These are phyloP conservation scores for Notothenia rossii DNA, from an alignment of 2,113 vertebrate species.

Conservation along the genomic window DNA sequence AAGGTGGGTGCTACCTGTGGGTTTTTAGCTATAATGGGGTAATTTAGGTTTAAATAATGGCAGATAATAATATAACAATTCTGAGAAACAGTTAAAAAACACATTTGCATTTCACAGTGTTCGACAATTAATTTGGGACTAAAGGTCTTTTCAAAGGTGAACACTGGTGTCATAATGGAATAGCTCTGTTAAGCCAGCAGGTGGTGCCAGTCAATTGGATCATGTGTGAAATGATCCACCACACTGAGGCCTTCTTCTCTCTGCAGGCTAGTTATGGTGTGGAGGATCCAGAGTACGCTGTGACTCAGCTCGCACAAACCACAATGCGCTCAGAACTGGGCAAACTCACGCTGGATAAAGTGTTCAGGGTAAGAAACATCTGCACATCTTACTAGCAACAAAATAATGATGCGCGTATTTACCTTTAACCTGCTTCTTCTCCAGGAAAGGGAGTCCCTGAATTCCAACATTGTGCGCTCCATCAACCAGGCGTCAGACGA, in stretches of 20 bases:
- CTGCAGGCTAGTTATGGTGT: conserved; percentile 89
- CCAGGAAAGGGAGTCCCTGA: conserved; percentile 89
- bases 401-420: neutral
- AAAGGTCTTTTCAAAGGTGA: neutral
- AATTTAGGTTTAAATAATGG: neutral
- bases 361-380: conserved; percentile 85
- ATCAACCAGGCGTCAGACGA: conserved; percentile 92
- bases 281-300: conserved; percentile 91
- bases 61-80: too few relatives aligned
- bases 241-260: neutral
- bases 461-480: conserved; percentile 88
- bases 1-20: too few relatives aligned
- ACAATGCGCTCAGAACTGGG: conserved; percentile 93
- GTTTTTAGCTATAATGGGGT: too few relatives aligned
- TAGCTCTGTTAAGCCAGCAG: conserved; percentile 35
- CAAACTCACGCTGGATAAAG: conserved; percentile 90
- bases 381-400: neutral
- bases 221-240: neutral
- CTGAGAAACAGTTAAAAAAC: neutral
- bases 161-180: neutral
- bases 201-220: conserved; percentile 1
- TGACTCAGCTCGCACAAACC: conserved; percentile 92
- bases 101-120: neutral
- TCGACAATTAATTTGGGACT: neutral
- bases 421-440: conserved; percentile 8